Conservation (phyloP, 2,797 vertebrate genomes). For the Gouania willdenowi region DNA sequence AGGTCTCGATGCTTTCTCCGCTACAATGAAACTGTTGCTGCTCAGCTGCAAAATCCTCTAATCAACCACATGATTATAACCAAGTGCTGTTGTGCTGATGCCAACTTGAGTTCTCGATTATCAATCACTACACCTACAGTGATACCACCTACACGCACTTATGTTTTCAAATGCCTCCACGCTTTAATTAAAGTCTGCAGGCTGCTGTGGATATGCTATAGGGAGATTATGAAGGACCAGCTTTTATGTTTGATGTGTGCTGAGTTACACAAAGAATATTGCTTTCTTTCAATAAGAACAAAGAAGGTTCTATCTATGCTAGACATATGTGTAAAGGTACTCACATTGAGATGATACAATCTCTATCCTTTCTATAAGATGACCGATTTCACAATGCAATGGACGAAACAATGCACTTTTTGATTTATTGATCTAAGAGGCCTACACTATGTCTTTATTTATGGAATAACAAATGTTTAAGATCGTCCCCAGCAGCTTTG, state of each 20-base stretch:
- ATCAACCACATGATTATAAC: slow-evolving; percentile 36
- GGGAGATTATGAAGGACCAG: slow-evolving; percentile 29
- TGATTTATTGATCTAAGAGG: no score
- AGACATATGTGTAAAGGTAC: no score
- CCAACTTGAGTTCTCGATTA: slow-evolving; percentile 45
- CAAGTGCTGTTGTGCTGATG: slow-evolving; percentile 19
- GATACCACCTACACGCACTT: slow-evolving; percentile 19
- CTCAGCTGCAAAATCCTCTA: slow-evolving; percentile 22
- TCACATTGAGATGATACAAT: no score
- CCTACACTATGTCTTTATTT: no score
- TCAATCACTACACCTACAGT: slow-evolving; percentile 32
- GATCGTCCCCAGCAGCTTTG: no score
- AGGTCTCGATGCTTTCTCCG: slow-evolving; percentile 8
- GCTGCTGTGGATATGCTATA: slow-evolving; percentile 34
- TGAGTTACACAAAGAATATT: slow-evolving; percentile 24
- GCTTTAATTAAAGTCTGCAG: slow-evolving; percentile 17
- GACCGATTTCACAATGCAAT: no score
- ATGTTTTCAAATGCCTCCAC: slow-evolving; percentile 3
- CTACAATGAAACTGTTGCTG: slow-evolving; percentile 6
- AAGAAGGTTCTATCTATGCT: no score
- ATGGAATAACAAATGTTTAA: no score
- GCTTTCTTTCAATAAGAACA: slow-evolving; percentile 26
- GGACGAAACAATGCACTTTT: no score
- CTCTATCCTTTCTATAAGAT: no score
- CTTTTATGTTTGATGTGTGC: slow-evolving; percentile 39